These are phyloP conservation scores for Trypoxylon attenuatum DNA, from an alignment of 2,888 invertebrate species.

Conservation along the genomic window DNA sequence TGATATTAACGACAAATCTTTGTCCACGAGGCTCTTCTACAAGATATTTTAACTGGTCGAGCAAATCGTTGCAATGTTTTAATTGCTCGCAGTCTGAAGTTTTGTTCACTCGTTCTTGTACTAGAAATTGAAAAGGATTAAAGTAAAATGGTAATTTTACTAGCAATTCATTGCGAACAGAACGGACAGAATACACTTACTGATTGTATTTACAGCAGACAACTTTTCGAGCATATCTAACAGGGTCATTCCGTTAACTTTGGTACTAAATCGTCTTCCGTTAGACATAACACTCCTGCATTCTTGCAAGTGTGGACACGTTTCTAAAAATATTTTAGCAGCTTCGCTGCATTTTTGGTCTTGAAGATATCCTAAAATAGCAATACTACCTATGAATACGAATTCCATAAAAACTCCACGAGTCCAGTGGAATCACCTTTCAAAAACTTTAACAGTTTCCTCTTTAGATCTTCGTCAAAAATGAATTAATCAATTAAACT, in stretches of 20 bases:
- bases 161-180: no score
- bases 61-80: conserved; percentile 64
- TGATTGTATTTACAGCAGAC: conserved; percentile 60
- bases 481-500: no score
- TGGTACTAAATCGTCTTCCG: conserved; percentile 63
- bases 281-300: conserved; percentile 57
- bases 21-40: conserved; percentile 68
- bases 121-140: conserved; percentile 52
- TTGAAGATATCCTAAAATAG: conserved; percentile 69
- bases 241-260: conserved; percentile 64
- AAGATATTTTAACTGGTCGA: conserved; percentile 69
- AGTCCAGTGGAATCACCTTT: conserved; percentile 1
- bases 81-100: conserved; percentile 62
- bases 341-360: conserved; percentile 53
- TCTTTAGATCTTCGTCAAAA: no score
- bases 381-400: not conserved
- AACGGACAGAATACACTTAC: no score
- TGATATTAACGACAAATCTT: conserved; percentile 71
- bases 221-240: conserved; percentile 69
- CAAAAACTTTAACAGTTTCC: not conserved
- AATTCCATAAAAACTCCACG: not conserved
- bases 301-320: conserved; percentile 62
- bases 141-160: not conserved
- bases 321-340: conserved; percentile 62
- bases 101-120: conserved; percentile 67